A percentile compares a stretch with the other conserved stretches of the same genome.
These are phyloP conservation scores for Eupristina koningsbergeri DNA, from an alignment of 1,140 invertebrate genomes.

Conservation along the genomic window DNA sequence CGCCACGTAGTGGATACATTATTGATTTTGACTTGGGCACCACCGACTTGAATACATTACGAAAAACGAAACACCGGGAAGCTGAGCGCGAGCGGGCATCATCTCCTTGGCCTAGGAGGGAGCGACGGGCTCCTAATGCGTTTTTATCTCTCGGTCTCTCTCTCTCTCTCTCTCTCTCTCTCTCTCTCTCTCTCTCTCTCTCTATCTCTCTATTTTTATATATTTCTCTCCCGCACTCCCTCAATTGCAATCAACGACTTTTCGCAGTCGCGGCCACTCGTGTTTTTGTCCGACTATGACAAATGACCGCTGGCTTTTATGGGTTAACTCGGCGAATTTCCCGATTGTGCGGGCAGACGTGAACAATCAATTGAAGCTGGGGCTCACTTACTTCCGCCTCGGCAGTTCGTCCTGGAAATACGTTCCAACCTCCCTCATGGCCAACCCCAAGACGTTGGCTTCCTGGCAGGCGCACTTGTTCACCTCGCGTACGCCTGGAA, in stretches of 20 bases:
- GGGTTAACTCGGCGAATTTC: neutral
- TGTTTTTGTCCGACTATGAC: neutral
- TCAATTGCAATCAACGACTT: neutral
- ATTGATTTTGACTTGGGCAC: neutral
- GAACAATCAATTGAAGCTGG: neutral
- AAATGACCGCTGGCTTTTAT: neutral
- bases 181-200: neutral
- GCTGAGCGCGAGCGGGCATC: no score
- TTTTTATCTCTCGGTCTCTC: neutral
- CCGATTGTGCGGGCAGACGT: neutral
- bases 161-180: neutral
- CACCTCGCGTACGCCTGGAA: neutral
- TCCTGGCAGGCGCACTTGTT: slow-evolving; percentile 26
- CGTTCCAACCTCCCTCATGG: neutral
- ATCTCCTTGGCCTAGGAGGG: no score
- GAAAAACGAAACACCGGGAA: neutral
- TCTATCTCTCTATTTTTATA: no score
- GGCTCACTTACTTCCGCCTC: neutral
- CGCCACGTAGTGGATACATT: neutral
- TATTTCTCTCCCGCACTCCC: no score
- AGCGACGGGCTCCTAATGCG: neutral
- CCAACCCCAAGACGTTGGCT: neutral
- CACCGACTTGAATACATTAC: neutral
- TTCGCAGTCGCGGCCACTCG: neutral
- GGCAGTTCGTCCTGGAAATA: neutral